phyloP scores from a whole-genome alignment of 2,113 vertebrate genomes.

The Patagioenas fasciata region DNA sequence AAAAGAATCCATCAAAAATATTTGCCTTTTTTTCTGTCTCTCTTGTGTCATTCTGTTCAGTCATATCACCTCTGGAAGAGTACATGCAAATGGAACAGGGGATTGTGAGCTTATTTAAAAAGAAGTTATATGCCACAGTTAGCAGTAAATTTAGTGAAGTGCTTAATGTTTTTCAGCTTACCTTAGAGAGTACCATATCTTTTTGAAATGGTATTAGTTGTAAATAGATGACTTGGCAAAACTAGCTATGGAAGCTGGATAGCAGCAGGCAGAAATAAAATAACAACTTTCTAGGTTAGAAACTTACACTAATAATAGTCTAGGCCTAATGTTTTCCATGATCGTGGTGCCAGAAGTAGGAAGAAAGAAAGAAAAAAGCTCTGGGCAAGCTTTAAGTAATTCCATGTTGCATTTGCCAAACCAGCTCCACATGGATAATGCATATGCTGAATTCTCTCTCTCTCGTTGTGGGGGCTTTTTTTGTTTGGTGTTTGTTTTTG shows the following conservation, averaged over 20 bases:
- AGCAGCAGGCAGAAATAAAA: neutral
- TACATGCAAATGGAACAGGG: neutral
- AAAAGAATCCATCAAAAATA: neutral
- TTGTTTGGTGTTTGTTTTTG: no score
- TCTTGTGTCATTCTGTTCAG: neutral
- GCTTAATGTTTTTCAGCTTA: neutral
- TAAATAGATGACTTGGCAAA: neutral
- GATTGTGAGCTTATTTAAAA: neutral
- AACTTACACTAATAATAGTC: neutral
- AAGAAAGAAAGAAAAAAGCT: neutral
- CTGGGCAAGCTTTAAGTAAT: neutral
- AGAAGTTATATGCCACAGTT: neutral
- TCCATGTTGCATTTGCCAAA: constrained; percentile 24
- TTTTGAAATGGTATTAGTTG: neutral
- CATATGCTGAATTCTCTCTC: constrained; percentile 4
- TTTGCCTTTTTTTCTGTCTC: neutral
- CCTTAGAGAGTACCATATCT: neutral
- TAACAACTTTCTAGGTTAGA: neutral
- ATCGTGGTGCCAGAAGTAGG: neutral
- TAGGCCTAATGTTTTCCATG: neutral
- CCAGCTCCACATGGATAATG: constrained; percentile 9
- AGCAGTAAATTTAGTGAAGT: neutral
- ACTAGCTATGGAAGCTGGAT: neutral
- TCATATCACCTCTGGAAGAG: neutral
- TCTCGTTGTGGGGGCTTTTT: neutral